phyloP scores from a whole-genome alignment of 2,113 vertebrate genomes.

The Sisor rabdophorus region DNA sequence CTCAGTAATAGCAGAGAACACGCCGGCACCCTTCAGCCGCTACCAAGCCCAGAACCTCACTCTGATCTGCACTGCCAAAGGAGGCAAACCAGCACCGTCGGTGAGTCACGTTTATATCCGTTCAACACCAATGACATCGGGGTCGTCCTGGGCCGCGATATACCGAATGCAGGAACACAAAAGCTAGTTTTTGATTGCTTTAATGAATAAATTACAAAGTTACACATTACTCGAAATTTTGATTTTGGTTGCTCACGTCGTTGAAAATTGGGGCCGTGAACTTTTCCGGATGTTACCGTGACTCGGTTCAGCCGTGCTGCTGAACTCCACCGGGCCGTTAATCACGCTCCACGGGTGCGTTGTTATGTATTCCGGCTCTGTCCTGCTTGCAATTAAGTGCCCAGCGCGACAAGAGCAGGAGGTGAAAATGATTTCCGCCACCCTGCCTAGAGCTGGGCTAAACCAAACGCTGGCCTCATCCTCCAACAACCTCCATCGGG shows the following conservation, averaged over 20 bases:
- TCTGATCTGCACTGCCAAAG: slow-evolving; percentile 89
- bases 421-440: slow-evolving; percentile 68
- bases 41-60: slow-evolving; percentile 98
- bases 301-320: slow-evolving; percentile 49
- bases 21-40: slow-evolving; percentile 88
- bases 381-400: slow-evolving; percentile 67
- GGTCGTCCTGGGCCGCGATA: background rate
- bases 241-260: slow-evolving; percentile 15
- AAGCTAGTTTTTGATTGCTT: background rate
- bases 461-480: slow-evolving; percentile 4
- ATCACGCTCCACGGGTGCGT: slow-evolving; percentile 63
- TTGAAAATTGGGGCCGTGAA: slow-evolving; percentile 11
- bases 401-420: slow-evolving; percentile 62
- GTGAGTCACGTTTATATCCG: slow-evolving; percentile 64
- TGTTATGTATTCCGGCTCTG: slow-evolving; percentile 62
- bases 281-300: slow-evolving; percentile 43
- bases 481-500: slow-evolving; percentile 2
- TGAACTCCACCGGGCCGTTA: slow-evolving; percentile 64
- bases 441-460: slow-evolving; percentile 40
- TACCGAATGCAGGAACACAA: slow-evolving; percentile 35
- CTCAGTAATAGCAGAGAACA: slow-evolving; percentile 84
- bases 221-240: background rate
- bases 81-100: slow-evolving; percentile 88
- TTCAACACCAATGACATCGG: background rate
- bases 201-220: background rate